Percentiles rank a stretch among this genome's conserved stretches.
Conservation (phyloP, 2,113 vertebrate genomes). For the Pardalotus punctatus region DNA sequence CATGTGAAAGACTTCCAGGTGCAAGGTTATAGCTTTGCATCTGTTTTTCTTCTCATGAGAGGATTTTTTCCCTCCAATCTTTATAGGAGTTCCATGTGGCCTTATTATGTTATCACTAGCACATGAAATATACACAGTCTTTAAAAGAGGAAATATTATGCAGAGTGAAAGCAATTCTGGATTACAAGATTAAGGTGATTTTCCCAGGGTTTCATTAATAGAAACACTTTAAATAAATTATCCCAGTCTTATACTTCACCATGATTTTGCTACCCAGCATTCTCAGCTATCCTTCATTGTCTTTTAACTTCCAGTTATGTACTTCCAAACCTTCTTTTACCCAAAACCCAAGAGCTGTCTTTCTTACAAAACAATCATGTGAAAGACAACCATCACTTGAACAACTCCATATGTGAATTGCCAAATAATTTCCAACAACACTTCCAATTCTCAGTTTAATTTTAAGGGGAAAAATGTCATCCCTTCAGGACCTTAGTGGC, state of each 20-base stretch:
- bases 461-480: not conserved
- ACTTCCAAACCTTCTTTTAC: not conserved
- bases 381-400: not conserved
- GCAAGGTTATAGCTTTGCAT: conserved; percentile 58
- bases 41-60: conserved; percentile 55
- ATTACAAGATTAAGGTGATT: not conserved
- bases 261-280: not conserved
- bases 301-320: not conserved
- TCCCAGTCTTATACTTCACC: not conserved
- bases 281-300: not conserved
- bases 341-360: not conserved
- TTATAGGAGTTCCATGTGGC: conserved; percentile 39
- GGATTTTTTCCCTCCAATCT: not conserved
- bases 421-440: not conserved
- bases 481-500: not conserved
- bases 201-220: not conserved
- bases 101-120: conserved; percentile 25
- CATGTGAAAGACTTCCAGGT: conserved; percentile 63
- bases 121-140: not conserved
- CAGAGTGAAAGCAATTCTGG: not conserved
- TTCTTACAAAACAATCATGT: not conserved
- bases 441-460: not conserved
- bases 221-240: not conserved
- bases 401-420: not conserved
- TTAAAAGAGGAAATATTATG: not conserved